These are phyloP conservation scores for Archips crataeganus DNA, from an alignment of 2,888 invertebrate species.

Conservation along the genomic window DNA sequence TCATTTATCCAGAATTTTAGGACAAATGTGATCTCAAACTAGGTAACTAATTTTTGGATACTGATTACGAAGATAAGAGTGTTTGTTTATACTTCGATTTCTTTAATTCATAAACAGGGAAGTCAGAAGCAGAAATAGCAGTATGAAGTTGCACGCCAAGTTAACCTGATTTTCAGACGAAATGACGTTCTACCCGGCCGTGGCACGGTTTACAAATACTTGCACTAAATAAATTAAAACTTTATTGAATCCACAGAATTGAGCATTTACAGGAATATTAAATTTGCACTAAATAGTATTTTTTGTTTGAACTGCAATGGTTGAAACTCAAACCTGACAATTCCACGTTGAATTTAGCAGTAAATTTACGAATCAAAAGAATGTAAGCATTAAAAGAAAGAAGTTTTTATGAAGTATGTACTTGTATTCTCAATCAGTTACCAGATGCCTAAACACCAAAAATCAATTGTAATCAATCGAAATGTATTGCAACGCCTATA, in stretches of 20 bases:
- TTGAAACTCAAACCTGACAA: no score
- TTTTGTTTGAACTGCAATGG: background rate
- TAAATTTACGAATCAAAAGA: background rate
- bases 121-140: background rate
- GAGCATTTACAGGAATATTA: background rate
- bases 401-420: background rate
- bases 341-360: no score
- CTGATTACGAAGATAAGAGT: background rate
- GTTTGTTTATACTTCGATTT: no score
- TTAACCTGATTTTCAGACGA: conserved; percentile 49
- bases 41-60: no score
- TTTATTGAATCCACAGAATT: background rate
- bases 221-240: conserved; percentile 11
- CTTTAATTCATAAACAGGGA: no score
- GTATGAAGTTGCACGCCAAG: conserved; percentile 48
- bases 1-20: no score
- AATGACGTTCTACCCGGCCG: conserved; percentile 32
- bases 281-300: background rate
- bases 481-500: conserved; percentile 26
- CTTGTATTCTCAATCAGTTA: background rate
- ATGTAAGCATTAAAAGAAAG: background rate
- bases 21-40: no score
- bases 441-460: conserved; percentile 4
- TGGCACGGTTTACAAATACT: conserved; percentile 36
- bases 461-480: conserved; percentile 34